Evolutionary conservation across 1,140 invertebrate genomes (phyloP).

Genomic region (Drosophila arizonae): DNA sequence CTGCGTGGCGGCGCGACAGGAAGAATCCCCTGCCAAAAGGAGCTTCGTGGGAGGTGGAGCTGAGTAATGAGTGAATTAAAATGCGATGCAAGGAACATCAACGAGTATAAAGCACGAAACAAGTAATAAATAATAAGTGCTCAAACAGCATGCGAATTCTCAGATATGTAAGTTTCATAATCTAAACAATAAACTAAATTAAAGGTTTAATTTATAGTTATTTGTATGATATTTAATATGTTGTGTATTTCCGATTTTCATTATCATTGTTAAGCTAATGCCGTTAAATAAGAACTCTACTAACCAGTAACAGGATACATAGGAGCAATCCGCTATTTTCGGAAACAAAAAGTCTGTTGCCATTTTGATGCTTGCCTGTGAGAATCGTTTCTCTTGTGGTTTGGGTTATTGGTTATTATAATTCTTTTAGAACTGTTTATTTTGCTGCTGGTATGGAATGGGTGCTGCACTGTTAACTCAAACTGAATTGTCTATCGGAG

Average conservation of each 20-base stretch:
- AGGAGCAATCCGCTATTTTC: constrained; percentile 87
- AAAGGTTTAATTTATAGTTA: neutral
- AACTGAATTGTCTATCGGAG: constrained; percentile 7
- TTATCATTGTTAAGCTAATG: neutral
- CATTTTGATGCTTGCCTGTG: constrained; percentile 56
- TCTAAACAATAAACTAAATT: constrained; percentile 29
- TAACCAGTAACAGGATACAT: constrained; percentile 88
- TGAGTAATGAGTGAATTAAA: constrained; percentile 67
- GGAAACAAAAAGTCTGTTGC: constrained; percentile 84
- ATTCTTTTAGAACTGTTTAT: neutral
- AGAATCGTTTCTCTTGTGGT: constrained; percentile 4
- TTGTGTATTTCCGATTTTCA: neutral
- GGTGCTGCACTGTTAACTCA: neutral
- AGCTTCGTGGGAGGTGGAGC: neutral
- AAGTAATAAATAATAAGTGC: constrained; percentile 4
- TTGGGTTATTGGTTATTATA: constrained; percentile 5
- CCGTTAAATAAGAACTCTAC: constrained; percentile 47
- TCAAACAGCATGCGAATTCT: too few relatives aligned
- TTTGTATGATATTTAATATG: neutral
- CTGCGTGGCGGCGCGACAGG: constrained; percentile 54
- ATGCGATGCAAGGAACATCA: constrained; percentile 57
- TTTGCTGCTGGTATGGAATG: neutral
- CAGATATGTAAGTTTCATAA: constrained; percentile 11
- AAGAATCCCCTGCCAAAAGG: neutral
- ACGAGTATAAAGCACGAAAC: constrained; percentile 46